A percentile compares a stretch with the other conserved stretches of the same genome.
Evolutionary conservation across 2,113 vertebrate species (phyloP).

Genomic region (Protomyctophum bolini): DNA sequence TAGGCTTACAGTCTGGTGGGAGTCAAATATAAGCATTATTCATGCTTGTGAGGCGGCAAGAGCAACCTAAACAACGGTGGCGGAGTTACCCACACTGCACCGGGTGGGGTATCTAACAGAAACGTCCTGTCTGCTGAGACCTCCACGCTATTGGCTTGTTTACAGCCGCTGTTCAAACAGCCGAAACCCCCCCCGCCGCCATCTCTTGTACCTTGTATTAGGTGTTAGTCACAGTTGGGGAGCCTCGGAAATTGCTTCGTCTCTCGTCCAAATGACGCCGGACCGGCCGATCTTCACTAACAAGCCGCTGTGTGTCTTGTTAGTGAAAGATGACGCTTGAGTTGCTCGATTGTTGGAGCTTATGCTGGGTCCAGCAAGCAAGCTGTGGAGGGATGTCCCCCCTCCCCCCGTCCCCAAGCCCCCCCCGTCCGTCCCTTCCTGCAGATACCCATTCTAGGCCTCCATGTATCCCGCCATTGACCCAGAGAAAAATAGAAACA

Average conservation of each 20-base stretch:
- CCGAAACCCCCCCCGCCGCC: conserved; percentile 40
- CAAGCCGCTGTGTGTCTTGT: conserved; percentile 55
- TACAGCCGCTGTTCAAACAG: conserved; percentile 61
- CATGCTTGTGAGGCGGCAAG: background rate
- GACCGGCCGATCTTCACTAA: conserved; percentile 56
- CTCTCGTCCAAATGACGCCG: conserved; percentile 51
- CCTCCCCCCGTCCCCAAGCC: conserved; percentile 4
- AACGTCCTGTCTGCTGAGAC: background rate
- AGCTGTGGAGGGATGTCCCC: conserved; percentile 25
- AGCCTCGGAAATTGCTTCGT: conserved; percentile 67
- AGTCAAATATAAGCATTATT: conserved; percentile 18
- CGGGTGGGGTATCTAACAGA: background rate
- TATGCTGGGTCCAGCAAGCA: conserved; percentile 61
- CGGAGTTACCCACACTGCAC: conserved; percentile 11
- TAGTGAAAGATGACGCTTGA: conserved; percentile 11
- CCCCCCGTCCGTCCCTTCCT: background rate
- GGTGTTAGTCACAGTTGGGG: conserved; percentile 68
- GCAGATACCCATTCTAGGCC: conserved; percentile 39
- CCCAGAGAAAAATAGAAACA: conserved; percentile 34
- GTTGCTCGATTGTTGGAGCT: conserved; percentile 52
- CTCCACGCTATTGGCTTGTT: conserved; percentile 47
- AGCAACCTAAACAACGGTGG: conserved; percentile 22
- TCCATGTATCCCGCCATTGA: conserved; percentile 33
- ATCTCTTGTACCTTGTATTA: conserved; percentile 47
- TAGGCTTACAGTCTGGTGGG: background rate